Evolutionary conservation across 2,888 invertebrate species (phyloP).

Genomic region (Epinotia bilunana): DNA sequence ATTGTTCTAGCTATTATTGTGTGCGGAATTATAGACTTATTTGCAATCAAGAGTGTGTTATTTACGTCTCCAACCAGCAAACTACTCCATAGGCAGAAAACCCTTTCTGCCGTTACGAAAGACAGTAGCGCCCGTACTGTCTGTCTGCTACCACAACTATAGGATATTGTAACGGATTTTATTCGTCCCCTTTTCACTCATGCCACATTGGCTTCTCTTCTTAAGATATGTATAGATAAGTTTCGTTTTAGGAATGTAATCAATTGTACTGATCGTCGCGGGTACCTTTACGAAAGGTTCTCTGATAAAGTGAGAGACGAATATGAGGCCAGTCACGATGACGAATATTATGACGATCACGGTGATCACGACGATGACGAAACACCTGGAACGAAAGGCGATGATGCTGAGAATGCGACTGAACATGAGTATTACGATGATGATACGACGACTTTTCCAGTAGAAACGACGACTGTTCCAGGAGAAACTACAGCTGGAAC

Average conservation of each 20-base stretch:
- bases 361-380: background rate
- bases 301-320: conserved; percentile 4
- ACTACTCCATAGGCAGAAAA: no score
- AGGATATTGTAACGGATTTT: no score
- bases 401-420: background rate
- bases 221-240: background rate
- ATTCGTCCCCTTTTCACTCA: no score
- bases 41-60: no score
- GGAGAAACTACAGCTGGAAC: background rate
- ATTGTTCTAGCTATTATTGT: no score
- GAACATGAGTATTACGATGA: background rate
- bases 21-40: no score
- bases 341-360: background rate
- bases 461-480: background rate
- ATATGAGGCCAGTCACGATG: background rate
- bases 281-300: conserved; percentile 31
- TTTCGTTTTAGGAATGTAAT: conserved; percentile 28
- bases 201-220: no score
- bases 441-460: background rate
- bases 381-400: background rate
- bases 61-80: no score
- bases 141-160: no score
- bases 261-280: conserved; percentile 27
- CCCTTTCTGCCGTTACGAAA: no score
- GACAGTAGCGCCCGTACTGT: no score